Conservation (phyloP, 2,888 invertebrate genomes). For the Paralinhomoeus sp. region DNA sequence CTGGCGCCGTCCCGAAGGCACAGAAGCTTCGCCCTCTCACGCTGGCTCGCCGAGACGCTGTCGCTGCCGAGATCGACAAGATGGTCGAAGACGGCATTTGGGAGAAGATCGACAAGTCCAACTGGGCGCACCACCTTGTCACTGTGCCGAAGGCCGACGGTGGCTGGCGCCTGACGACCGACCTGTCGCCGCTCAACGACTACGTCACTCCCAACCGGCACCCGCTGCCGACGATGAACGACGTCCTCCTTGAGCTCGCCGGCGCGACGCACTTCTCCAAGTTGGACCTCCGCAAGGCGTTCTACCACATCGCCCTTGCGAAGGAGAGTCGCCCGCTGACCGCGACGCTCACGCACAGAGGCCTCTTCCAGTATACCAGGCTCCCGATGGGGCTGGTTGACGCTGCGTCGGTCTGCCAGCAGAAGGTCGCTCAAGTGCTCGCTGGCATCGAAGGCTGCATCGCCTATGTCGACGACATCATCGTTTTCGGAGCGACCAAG, state of each 20-base stretch:
- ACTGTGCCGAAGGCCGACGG: background rate
- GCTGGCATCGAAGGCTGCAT: background rate
- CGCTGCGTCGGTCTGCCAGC: background rate
- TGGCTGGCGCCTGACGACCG: background rate
- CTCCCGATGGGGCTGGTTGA: background rate
- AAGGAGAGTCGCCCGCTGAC: background rate
- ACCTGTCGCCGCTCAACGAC: background rate
- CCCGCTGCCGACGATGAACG: background rate
- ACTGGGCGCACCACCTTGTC: background rate
- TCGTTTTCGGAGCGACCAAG: background rate
- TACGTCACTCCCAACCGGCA: background rate
- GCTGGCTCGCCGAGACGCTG: background rate
- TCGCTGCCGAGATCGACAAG: background rate
- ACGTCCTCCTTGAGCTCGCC: background rate
- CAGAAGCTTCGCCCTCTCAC: background rate
- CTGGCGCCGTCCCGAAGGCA: too few relatives aligned
- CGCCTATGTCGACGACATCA: background rate
- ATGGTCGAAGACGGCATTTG: conserved; percentile 1
- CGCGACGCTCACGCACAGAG: background rate
- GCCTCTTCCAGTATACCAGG: background rate
- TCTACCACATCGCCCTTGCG: background rate
- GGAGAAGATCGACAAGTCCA: background rate
- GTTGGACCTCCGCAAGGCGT: background rate
- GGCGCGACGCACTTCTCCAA: background rate
- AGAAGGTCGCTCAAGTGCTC: background rate